A percentile compares a stretch with the other conserved stretches of the same genome.
These are phyloP conservation scores for Neosalanx taihuensis DNA, from an alignment of 2,797 vertebrate species.

Conservation along the genomic window DNA sequence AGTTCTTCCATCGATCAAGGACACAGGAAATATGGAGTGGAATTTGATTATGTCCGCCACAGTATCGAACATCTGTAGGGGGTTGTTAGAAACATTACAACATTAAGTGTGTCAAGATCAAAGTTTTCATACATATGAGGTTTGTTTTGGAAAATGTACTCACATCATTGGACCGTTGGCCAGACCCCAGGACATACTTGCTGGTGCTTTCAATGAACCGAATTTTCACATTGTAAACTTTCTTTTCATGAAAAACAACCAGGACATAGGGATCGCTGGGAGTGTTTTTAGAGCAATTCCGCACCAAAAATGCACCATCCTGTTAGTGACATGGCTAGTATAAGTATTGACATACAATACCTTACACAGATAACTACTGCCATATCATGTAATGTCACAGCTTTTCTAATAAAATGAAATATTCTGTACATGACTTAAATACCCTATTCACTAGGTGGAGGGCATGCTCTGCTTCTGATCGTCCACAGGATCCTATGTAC, in stretches of 20 bases:
- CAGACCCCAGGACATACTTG: slow-evolving; percentile 82
- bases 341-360: not conserved
- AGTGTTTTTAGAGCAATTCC: slow-evolving; percentile 79
- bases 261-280: slow-evolving; percentile 81
- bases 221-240: slow-evolving; percentile 90
- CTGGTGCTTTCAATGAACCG: slow-evolving; percentile 73
- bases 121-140: not conserved
- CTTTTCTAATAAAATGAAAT: not conserved
- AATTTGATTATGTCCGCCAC: slow-evolving; percentile 86
- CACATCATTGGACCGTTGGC: slow-evolving; percentile 79
- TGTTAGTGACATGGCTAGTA: slow-evolving; percentile 45
- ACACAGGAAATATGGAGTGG: slow-evolving; percentile 81
- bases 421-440: slow-evolving; percentile 13
- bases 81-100: not conserved
- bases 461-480: slow-evolving; percentile 79
- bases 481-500: slow-evolving; percentile 78
- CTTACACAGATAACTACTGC: not conserved
- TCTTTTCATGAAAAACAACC: slow-evolving; percentile 78
- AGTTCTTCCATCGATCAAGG: slow-evolving; percentile 80
- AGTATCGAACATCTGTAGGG: slow-evolving; percentile 79
- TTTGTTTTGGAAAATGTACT: slow-evolving; percentile 47
- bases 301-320: slow-evolving; percentile 88
- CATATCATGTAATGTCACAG: not conserved
- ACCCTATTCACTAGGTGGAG: slow-evolving; percentile 81
- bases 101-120: not conserved